Conservation (phyloP, 2,113 vertebrate genomes). For the Macquaria australasica region DNA sequence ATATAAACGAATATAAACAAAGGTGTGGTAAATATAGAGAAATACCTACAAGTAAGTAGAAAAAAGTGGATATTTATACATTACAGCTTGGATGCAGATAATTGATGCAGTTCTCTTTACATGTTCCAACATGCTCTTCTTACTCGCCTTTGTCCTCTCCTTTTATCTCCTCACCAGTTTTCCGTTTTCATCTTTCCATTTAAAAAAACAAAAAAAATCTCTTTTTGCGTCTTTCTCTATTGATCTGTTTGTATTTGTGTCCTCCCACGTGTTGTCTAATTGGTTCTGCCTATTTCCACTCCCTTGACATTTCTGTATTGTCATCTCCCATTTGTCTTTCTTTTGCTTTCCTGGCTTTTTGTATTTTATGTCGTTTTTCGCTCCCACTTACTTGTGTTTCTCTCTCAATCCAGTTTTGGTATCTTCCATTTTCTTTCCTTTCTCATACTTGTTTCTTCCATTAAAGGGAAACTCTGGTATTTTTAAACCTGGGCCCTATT, state of each 20-base stretch:
- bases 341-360: no score
- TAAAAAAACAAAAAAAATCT: not conserved
- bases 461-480: not conserved
- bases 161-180: conserved; percentile 7
- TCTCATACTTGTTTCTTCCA: not conserved
- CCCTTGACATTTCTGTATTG: not conserved
- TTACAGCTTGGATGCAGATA: not conserved
- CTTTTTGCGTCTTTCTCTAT: not conserved
- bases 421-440: not conserved
- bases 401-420: not conserved
- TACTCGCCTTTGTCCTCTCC: not conserved
- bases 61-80: not conserved
- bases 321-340: not conserved
- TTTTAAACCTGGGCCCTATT: no score
- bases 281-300: not conserved
- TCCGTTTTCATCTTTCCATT: not conserved
- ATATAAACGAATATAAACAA: no score
- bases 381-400: not conserved
- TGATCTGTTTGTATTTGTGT: conserved; percentile 5
- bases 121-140: not conserved
- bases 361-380: not conserved
- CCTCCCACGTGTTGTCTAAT: not conserved
- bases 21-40: not conserved
- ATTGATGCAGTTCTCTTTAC: not conserved
- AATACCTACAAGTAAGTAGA: not conserved